Evolutionary conservation across 2,113 vertebrate genomes (phyloP).

Genomic region (Pelodiscus sinensis): DNA sequence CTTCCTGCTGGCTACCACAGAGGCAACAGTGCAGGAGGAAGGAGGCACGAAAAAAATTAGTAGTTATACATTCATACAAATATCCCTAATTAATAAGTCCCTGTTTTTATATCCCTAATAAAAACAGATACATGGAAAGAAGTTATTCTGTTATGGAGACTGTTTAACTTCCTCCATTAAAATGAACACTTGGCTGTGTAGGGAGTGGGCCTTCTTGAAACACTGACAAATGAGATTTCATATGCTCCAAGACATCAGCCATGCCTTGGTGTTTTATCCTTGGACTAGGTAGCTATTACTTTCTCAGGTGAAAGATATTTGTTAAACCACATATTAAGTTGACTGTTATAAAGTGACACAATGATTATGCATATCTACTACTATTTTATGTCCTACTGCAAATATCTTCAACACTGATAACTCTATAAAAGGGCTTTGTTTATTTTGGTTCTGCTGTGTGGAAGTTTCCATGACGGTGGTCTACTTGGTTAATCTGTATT

Average conservation of each 20-base stretch:
- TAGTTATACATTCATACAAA: too few species aligned
- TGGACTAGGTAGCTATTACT: constrained; percentile 16
- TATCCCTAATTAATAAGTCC: too few species aligned
- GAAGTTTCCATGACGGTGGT: not conserved
- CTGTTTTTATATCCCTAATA: too few species aligned
- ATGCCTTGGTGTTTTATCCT: not conserved
- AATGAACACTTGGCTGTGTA: constrained; percentile 20
- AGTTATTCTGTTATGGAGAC: not conserved
- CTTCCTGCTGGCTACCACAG: too few species aligned
- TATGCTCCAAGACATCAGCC: not conserved
- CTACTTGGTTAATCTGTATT: not conserved
- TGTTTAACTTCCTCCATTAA: constrained; percentile 7
- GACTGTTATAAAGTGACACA: not conserved
- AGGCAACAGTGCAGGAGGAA: too few species aligned
- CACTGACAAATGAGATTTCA: not conserved
- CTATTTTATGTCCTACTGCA: not conserved
- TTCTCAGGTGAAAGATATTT: not conserved
- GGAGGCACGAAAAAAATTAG: too few species aligned
- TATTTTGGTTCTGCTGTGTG: not conserved
- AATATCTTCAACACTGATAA: not conserved
- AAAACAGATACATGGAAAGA: not conserved
- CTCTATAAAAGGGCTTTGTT: not conserved
- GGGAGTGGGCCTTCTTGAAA: constrained; percentile 3
- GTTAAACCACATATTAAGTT: not conserved
- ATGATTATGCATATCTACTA: not conserved